Base-by-base conservation (phyloP, 2,888 invertebrate genomes). In the Cetonia aurata region DNA sequence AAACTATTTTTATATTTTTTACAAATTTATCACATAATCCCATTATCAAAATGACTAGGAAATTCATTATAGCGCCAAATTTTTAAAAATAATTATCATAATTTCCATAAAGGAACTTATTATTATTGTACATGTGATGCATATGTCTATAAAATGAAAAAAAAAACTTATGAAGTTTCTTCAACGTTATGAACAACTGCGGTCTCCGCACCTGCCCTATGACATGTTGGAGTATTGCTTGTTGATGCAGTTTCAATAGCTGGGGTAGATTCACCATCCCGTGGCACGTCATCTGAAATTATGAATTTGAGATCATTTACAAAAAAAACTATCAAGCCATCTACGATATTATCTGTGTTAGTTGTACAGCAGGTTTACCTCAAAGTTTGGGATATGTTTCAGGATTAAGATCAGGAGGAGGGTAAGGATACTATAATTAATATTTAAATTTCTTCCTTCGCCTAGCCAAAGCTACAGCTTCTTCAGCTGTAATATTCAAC, bases 211-310 rank as follows among this genome's bases (percentile, higher is more conserved):
- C 46, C 44, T 37, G 19, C 6, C 6, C 42, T 17, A 48, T 71
- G 67, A 41, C 71, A 71, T 25, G 56, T 19, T 15, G 56, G 62
- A n/a, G 55, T 48, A 37, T 62, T 48, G 31, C 67, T 71, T 33
- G 74, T 74, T 6, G 74, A 76, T 2, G 77, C 74, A 37, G 77
- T 71, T 68, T 74, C 74, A 67, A 77, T 72, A 19, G 78, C 78
- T 6, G 81, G 81, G 25, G 82, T 81, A 12, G 81, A 79, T 73
- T 82, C 79, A 15, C 82, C 81, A 67, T 81, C 79, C 60, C 75
- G 62, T 66, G 46, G 66, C 10, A 31, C 46, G 6, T 67, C 71
- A 12, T 44, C 46, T 74, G 25, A 60, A 41, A 60, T 60, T 60
- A n/a, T n/a, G n/a, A 25, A 67, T 44, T 17, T 52, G 42, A 48